Evolutionary conservation across 2,888 invertebrate species (phyloP).

Genomic region (Ischnura elegans): DNA sequence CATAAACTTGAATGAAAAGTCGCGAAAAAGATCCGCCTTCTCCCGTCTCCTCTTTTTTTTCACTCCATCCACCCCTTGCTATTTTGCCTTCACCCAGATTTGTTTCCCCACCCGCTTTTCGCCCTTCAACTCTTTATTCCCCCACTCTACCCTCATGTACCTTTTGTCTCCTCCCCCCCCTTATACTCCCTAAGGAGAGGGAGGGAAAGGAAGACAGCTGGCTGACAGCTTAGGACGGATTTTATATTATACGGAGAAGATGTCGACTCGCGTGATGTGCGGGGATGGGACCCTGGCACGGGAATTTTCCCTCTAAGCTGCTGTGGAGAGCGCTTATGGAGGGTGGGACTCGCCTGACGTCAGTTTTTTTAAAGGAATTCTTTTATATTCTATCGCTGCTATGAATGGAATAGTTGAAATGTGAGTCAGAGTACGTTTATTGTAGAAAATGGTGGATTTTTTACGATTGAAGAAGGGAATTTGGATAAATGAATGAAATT

Average conservation of each 20-base stretch:
- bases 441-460: no score
- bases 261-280: constrained; percentile 32
- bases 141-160: no score
- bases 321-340: not conserved
- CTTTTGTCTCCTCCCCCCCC: constrained; percentile 22
- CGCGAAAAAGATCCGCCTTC: not conserved
- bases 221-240: constrained; percentile 60
- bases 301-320: not conserved
- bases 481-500: no score
- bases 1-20: constrained; percentile 49
- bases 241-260: constrained; percentile 61
- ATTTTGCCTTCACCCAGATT: not conserved
- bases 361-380: not conserved
- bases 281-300: not conserved
- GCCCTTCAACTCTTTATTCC: constrained; percentile 52
- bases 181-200: not conserved
- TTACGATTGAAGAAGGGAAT: no score
- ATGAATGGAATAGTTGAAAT: constrained; percentile 38
- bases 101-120: not conserved
- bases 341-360: not conserved
- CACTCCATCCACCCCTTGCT: no score
- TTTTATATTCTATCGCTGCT: not conserved
- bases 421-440: no score
- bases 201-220: constrained; percentile 14
- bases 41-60: not conserved